Conservation (phyloP, 1,140 invertebrate genomes). For the Ceratina australensis region DNA sequence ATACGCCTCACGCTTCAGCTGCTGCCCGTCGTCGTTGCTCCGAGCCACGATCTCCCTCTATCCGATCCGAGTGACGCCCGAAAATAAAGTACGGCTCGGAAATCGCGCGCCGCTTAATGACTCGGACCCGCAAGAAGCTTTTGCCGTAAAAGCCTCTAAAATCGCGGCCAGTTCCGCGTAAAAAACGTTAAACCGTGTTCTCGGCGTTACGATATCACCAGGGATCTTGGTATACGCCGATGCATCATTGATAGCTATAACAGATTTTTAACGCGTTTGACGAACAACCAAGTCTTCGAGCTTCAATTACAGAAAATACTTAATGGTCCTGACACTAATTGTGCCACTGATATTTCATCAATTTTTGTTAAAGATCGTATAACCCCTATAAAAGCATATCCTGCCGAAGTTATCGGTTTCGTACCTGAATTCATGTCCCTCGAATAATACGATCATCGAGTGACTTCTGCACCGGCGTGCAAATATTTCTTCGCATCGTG, state of each 20-base stretch:
- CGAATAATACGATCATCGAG: constrained; percentile 44
- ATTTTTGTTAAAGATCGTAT: no score
- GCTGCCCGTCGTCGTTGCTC: neutral
- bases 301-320: neutral
- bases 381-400: no score
- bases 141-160: constrained; percentile 60
- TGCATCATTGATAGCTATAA: neutral
- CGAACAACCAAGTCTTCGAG: neutral
- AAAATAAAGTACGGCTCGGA: constrained; percentile 49
- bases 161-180: constrained; percentile 34
- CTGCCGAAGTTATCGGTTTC: neutral
- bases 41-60: neutral
- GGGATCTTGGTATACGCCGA: neutral
- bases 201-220: neutral
- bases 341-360: no score
- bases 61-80: constrained; percentile 11
- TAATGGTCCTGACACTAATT: no score
- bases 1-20: no score
- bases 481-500: constrained; percentile 46
- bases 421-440: neutral
- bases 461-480: constrained; percentile 36
- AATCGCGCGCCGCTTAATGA: constrained; percentile 59
- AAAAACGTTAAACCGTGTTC: constrained; percentile 33
- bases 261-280: neutral
- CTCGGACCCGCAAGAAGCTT: constrained; percentile 59